Base-by-base conservation (phyloP, 2,888 invertebrate species). In the Linnaemya vulpina region DNA sequence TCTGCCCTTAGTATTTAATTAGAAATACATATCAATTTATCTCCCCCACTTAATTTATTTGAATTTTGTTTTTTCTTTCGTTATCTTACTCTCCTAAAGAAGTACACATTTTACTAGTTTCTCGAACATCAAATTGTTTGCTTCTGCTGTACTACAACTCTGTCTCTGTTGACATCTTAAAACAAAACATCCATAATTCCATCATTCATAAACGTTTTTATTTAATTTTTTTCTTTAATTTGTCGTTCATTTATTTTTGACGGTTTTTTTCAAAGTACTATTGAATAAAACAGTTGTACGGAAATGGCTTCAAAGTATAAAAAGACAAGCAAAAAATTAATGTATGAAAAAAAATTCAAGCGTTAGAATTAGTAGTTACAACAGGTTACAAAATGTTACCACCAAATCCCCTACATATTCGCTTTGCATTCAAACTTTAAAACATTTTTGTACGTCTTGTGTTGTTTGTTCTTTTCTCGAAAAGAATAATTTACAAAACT, bases 121-220 rank as follows among this genome's bases (percentile, higher is more conserved):
- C 51, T 75, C 58, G 30, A 43, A 25, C 58, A 43, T 58, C 22
- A 65, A 58, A 73, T 38, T 68, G 30, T 49, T 53, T 68, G 46
- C 73, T 68, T 68, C 73, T 68, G 10, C 35, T 76, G 11, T 58
- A 65, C 46, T 58, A 79, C 68, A 81, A 84, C 74, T 84, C 68
- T 82, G 76, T 82, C 35, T 68, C 30, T 71, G 68, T 77, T 77
- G 38, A 73, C 62, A 67, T 58, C 22, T n/a, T 10, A 55, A 73
- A 71, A 53, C 17, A 63, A 58, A 55, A 60, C 67, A 13, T 76
- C 20, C 53, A 51, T 46, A 55, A 67, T 30, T 17, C 25, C 63
- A 63, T 77, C 84, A 74, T 74, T 51, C 75, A 76, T 80, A 43
- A 49, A 30, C 30, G 10, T 62, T 38, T 68, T 40, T 7, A 11